Conservation (phyloP, 2,888 invertebrate species). For the Leptogaster cylindrica region DNA sequence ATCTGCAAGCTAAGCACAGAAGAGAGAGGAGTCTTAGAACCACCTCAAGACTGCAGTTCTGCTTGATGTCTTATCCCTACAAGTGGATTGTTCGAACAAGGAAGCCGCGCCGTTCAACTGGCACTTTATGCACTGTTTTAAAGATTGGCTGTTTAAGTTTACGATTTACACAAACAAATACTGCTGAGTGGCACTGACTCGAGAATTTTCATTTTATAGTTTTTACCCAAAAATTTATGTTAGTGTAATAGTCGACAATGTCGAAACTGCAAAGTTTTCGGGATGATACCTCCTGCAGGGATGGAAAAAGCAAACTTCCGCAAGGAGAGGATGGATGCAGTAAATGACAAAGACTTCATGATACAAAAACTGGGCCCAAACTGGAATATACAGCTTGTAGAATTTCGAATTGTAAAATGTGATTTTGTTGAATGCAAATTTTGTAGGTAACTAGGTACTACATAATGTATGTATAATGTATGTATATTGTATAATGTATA, state of each 20-base stretch:
- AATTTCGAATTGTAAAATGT: constrained; percentile 17
- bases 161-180: too few species aligned
- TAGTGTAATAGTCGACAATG: too few species aligned
- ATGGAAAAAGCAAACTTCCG: background rate
- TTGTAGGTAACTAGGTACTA: too few species aligned
- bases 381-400: constrained; percentile 14
- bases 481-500: background rate
- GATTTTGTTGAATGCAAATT: constrained; percentile 32
- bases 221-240: too few species aligned
- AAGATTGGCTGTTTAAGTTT: constrained; percentile 1
- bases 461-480: constrained; percentile 16
- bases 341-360: background rate
- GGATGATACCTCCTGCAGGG: constrained; percentile 1
- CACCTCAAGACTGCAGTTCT: background rate
- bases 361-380: background rate
- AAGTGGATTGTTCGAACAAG: background rate
- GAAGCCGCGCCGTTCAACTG: constrained; percentile 5
- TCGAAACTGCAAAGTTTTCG: constrained; percentile 1
- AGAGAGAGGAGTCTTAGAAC: constrained; percentile 5
- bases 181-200: too few species aligned
- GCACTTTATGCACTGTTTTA: constrained; percentile 2
- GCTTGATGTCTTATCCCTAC: background rate
- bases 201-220: too few species aligned
- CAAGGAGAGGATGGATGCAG: background rate
- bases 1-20: background rate